These are phyloP conservation scores for Chloroceryle amazona DNA, from an alignment of 2,797 vertebrate genomes.

Conservation along the genomic window DNA sequence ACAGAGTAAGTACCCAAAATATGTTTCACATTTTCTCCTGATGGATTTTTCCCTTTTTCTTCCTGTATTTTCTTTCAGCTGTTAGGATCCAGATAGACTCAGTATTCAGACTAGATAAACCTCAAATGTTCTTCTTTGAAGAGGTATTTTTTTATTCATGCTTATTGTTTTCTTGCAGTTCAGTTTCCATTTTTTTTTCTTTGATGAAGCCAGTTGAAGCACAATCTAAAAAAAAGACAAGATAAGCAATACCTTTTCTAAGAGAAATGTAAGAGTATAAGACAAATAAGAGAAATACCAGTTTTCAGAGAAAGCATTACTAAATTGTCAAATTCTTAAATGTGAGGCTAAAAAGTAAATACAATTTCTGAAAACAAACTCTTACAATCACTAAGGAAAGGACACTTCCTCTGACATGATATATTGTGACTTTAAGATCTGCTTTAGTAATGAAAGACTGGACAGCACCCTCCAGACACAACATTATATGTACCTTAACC, in stretches of 20 bases:
- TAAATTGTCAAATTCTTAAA: not conserved
- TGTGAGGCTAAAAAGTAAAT: not conserved
- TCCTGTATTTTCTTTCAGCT: slow-evolving; percentile 23
- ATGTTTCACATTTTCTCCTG: slow-evolving; percentile 9
- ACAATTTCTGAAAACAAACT: not conserved
- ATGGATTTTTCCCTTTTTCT: not conserved
- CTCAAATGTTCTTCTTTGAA: slow-evolving; percentile 60
- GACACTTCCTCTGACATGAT: not conserved
- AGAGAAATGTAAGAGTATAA: not conserved
- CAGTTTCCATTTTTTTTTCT: not conserved
- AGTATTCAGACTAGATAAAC: slow-evolving; percentile 61
- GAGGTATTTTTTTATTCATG: slow-evolving; percentile 72
- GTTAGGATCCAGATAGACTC: slow-evolving; percentile 26
- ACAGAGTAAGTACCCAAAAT: not conserved
- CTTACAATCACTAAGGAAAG: not conserved
- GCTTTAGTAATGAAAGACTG: not conserved
- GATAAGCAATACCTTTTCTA: not conserved
- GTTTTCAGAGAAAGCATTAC: not conserved
- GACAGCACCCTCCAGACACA: not conserved
- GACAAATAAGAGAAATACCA: not conserved
- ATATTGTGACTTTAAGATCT: not conserved
- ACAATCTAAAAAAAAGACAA: slow-evolving; percentile 25
- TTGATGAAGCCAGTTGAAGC: not conserved
- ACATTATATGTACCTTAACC: not conserved
- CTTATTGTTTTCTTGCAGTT: slow-evolving; percentile 57